A percentile compares a stretch with the other conserved stretches of the same genome.
Conservation (phyloP, 2,888 invertebrate species). For the Epistrophella euchroma region DNA sequence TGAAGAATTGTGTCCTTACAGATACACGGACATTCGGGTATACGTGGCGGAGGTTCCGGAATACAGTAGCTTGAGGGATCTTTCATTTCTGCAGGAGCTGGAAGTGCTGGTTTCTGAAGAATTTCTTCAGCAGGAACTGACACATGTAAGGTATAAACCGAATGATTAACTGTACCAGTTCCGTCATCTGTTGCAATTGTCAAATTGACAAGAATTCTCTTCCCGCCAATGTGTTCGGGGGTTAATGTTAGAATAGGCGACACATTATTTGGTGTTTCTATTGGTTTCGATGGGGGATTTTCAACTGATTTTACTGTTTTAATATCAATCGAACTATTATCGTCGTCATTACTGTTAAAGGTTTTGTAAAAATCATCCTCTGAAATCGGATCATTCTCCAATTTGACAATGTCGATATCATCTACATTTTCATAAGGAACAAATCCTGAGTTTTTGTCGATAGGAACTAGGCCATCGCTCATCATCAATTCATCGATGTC, state of each 20-base stretch:
- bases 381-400: constrained; percentile 78
- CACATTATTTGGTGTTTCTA: neutral
- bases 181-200: constrained; percentile 90
- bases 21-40: constrained; percentile 83
- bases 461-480: constrained; percentile 80
- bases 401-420: constrained; percentile 82
- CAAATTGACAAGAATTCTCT: constrained; percentile 91
- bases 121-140: constrained; percentile 88
- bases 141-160: constrained; percentile 91
- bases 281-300: constrained; percentile 47
- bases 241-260: constrained; percentile 71
- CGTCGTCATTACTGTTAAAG: constrained; percentile 50
- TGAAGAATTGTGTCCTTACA: constrained; percentile 73
- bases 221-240: constrained; percentile 79
- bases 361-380: constrained; percentile 82
- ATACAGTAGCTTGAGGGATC: constrained; percentile 77
- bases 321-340: constrained; percentile 38
- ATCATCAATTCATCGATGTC: constrained; percentile 80
- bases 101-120: constrained; percentile 31
- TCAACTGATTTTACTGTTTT: constrained; percentile 34
- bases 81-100: constrained; percentile 52
- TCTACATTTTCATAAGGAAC: constrained; percentile 76
- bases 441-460: constrained; percentile 61
- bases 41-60: constrained; percentile 82
- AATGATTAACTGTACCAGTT: constrained; percentile 85